A percentile compares a stretch with the other conserved stretches of the same genome.
These are phyloP conservation scores for Ceuthmochares aereus DNA, from an alignment of 2,113 vertebrate species.

Conservation along the genomic window DNA sequence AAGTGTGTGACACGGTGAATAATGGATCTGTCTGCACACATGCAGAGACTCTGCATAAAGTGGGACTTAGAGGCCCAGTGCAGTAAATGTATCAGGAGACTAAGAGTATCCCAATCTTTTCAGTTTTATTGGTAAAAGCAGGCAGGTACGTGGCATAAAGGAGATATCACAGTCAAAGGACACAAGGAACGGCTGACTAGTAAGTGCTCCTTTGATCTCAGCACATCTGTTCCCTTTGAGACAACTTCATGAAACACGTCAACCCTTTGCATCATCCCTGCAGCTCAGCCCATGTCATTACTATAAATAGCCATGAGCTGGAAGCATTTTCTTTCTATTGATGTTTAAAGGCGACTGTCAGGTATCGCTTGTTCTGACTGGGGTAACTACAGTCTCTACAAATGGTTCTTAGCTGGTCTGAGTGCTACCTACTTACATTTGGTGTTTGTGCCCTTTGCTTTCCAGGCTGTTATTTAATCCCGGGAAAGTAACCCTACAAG, in stretches of 20 bases:
- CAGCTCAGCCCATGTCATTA: background rate
- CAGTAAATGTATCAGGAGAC: accelerated
- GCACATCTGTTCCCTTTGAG: background rate
- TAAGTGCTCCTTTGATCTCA: background rate
- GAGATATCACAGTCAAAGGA: accelerated
- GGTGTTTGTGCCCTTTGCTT: background rate
- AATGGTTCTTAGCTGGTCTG: background rate
- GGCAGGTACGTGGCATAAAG: background rate
- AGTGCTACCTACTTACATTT: background rate
- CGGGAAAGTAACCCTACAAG: background rate
- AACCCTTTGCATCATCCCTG: background rate
- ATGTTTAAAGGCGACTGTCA: background rate
- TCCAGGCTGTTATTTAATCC: background rate
- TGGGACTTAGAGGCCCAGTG: accelerated
- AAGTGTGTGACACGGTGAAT: background rate
- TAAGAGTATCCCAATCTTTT: accelerated
- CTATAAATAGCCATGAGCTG: background rate
- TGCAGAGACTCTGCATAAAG: background rate
- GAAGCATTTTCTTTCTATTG: background rate
- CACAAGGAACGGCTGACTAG: background rate
- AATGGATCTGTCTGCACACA: background rate
- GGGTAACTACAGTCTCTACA: background rate
- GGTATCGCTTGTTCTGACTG: accelerated
- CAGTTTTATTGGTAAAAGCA: background rate
- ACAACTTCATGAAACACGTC: background rate